Evolutionary conservation across 2,888 invertebrate genomes (phyloP), one percentile per base, ranked within the genome.

Genomic region (Mechanitis messenoides): DNA sequence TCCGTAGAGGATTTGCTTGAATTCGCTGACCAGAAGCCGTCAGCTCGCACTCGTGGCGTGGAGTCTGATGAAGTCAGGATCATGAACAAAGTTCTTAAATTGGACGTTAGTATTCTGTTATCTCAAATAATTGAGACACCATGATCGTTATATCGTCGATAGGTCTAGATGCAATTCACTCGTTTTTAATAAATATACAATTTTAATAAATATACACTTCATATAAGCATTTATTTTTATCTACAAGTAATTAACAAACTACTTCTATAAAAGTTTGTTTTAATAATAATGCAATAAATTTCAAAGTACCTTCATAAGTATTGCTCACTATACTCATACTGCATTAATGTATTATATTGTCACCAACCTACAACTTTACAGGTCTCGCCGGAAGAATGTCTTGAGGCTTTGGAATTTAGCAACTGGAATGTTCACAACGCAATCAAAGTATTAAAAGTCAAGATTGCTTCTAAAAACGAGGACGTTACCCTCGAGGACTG

Each of bases 11-110:
- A 97, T 85, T 87, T 97, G 61, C 83, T 97, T 60, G 97, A 97
- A 79, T 97, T 97, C 76, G 95, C 96, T 0, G 94, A 95, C 78
- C 93, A 94, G 70, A 95, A 95, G 67, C 96, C 96, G 0, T 94
- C 94, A 71, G 95, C 96, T 0, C 92, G 94, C 53, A 95, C 96
- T 56, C 92, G 95, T 4, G 96, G 96, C 12, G 93, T 95, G 12
- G 97, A 97, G 79, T 96, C 96, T 0, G 97, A 98, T 77, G 97
- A 97, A 91, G 97, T 97, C 50, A 91, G 97, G 70, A 95, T 97
- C 50, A 97, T 98, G 96, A 92, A 93, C 73, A 97, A 97, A 86
- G 96, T 97, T 31, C 91, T 98, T 55, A 94, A 95, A 66, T 89
- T 92, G 71, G 92, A 94, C 87, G 95, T 95, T 45, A 6, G 55